phyloP scores from a whole-genome alignment of 2,797 vertebrate genomes.

The Neosilurus hyrtlii region DNA sequence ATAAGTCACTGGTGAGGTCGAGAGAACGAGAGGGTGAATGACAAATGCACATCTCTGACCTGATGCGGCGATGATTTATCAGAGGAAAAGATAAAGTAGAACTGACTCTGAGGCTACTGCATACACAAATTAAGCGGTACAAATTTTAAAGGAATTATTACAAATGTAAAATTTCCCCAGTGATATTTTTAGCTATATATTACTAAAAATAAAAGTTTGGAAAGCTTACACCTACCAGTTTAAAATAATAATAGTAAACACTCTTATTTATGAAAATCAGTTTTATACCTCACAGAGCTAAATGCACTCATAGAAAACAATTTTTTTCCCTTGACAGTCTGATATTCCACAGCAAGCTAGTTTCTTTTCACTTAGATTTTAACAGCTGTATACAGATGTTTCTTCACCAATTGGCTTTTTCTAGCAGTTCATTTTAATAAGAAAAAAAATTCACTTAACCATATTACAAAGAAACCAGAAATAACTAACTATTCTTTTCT shows the following conservation, averaged over 20 bases:
- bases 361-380: not conserved
- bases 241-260: too few species aligned
- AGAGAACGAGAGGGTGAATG: constrained; percentile 30
- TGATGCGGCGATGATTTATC: constrained; percentile 46
- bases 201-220: too few species aligned
- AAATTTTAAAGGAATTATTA: not conserved
- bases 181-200: too few species aligned
- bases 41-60: constrained; percentile 38
- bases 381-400: not conserved
- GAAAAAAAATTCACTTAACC: not conserved
- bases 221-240: too few species aligned
- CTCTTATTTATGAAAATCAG: too few species aligned
- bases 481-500: not conserved
- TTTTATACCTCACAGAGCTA: too few species aligned
- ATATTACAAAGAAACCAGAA: not conserved
- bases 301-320: too few species aligned
- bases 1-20: constrained; percentile 26
- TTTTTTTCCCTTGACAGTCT: too few species aligned
- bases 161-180: not conserved
- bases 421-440: not conserved
- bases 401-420: not conserved
- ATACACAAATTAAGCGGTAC: not conserved
- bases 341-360: not conserved
- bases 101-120: constrained; percentile 71
- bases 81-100: constrained; percentile 30